Conservation (phyloP, 1,140 invertebrate species). For the Saccostrea cuccullata region DNA sequence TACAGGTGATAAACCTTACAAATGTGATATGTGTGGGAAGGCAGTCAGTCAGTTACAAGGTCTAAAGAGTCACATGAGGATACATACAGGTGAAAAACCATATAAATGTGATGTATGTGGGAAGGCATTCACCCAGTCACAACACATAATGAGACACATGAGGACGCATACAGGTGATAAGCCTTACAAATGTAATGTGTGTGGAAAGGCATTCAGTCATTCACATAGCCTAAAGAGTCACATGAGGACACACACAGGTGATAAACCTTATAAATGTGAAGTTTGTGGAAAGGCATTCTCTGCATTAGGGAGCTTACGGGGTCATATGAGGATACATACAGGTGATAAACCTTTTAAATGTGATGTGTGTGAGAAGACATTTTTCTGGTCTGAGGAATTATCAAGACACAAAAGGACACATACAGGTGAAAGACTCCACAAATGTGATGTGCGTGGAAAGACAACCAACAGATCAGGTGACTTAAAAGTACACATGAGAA, state of each 20-base stretch:
- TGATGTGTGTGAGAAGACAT: not conserved
- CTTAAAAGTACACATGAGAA: not conserved
- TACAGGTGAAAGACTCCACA: not conserved
- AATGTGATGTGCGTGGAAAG: not conserved
- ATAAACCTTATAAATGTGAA: not conserved
- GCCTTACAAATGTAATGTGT: no score
- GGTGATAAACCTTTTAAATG: not conserved
- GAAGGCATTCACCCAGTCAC: no score
- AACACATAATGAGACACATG: no score
- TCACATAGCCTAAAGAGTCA: no score
- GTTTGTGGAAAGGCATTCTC: not conserved
- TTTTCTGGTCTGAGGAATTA: not conserved
- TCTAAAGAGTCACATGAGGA: no score
- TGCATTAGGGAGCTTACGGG: not conserved
- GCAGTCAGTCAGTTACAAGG: no score
- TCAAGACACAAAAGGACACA: not conserved
- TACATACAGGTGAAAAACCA: no score
- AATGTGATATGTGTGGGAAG: no score
- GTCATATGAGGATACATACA: not conserved
- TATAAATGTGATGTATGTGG: no score
- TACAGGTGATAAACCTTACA: not conserved
- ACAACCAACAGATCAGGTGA: not conserved
- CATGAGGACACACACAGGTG: no score
- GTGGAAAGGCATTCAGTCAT: no score
- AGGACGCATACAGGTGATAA: no score